Base-by-base conservation (phyloP, 2,797 vertebrate genomes). In the Vultur gryphus region DNA sequence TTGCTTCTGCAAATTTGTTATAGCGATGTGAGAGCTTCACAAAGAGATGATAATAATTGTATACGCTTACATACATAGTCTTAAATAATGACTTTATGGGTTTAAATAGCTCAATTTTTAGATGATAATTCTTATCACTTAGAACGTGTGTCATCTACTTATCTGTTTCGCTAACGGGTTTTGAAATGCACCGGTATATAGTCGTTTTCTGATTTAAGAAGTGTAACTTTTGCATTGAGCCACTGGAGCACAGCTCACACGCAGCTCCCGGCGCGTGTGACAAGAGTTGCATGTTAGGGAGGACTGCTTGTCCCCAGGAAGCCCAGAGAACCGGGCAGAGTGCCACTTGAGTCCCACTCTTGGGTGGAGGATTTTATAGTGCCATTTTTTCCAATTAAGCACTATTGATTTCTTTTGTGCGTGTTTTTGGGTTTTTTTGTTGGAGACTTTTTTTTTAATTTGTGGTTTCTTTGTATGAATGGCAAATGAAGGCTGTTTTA, bases 1-100 rank as follows among this genome's bases (percentile, higher is more conserved):
- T 58, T 52, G 31, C 76, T 76, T n/a, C 49, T 70, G 66, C 0
- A 0, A 7, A 11, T 93, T 89, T 61, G 21, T 78, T 62, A 5
- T 29, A 55, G 79, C 64, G 8, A n/a, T 5, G 52, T 1, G 46
- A 23, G 84, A 62, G 70, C 77, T 90, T 75, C 76, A 12, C 59
- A 19, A 33, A 43, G 93, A 64, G 41, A 39, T 13, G 20, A 31
- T 8, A 62, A 12, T 67, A 58, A 49, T 61, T 29, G 39, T 3
- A 0, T 11, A 3, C 0, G 2, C 41, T 89, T 46, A 9, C 11
- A 6, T 25, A 25, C 5, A 4, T 9, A 11, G n/a, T 26, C 35
- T 33, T 48, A 20, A 41, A 12, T 7, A 89, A 62, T 0, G 4
- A 15, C 37, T 49, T 43, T 15, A 13, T 18, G 70, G 55, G 24